A percentile compares a stretch with the other conserved stretches of the same genome.
phyloP scores from a whole-genome alignment of 1,140 invertebrate species.

The Musca domestica region DNA sequence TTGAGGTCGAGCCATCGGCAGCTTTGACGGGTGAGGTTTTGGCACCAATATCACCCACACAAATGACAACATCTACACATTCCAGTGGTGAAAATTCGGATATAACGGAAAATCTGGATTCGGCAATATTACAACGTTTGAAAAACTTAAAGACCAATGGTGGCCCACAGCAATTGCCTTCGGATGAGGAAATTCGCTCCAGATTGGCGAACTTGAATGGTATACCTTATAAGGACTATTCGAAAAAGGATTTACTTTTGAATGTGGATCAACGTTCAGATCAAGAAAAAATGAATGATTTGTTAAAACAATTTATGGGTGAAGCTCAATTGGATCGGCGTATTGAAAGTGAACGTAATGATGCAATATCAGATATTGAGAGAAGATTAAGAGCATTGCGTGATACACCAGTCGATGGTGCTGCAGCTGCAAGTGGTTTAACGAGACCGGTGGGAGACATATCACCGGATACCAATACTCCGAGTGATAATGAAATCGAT shows the following conservation, averaged over 20 bases:
- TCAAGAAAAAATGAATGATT: constrained; percentile 62
- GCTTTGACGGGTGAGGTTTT: constrained; percentile 39
- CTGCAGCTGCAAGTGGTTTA: not conserved
- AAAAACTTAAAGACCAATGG: constrained; percentile 59
- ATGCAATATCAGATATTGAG: constrained; percentile 57
- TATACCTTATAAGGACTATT: constrained; percentile 49
- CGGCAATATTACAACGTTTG: constrained; percentile 58
- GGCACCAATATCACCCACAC: constrained; percentile 51
- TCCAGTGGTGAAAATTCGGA: constrained; percentile 27
- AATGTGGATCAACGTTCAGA: constrained; percentile 58
- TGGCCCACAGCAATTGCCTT: constrained; percentile 25
- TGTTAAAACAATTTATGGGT: constrained; percentile 61
- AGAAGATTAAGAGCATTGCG: constrained; percentile 53
- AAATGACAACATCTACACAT: not conserved
- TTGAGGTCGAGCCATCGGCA: constrained; percentile 30
- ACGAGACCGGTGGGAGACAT: not conserved
- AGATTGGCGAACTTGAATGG: constrained; percentile 61
- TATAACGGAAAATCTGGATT: constrained; percentile 52
- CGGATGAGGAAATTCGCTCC: constrained; percentile 56
- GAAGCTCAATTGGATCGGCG: constrained; percentile 59
- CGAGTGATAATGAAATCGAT: constrained; percentile 53
- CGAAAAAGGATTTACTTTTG: constrained; percentile 43
- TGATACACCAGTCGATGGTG: constrained; percentile 39
- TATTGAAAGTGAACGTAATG: constrained; percentile 53
- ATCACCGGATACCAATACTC: constrained; percentile 40